A percentile compares a stretch with the other conserved stretches of the same genome.
These are phyloP conservation scores for Petrolisthes manimaculis DNA, from an alignment of 2,888 invertebrate genomes.

Conservation along the genomic window DNA sequence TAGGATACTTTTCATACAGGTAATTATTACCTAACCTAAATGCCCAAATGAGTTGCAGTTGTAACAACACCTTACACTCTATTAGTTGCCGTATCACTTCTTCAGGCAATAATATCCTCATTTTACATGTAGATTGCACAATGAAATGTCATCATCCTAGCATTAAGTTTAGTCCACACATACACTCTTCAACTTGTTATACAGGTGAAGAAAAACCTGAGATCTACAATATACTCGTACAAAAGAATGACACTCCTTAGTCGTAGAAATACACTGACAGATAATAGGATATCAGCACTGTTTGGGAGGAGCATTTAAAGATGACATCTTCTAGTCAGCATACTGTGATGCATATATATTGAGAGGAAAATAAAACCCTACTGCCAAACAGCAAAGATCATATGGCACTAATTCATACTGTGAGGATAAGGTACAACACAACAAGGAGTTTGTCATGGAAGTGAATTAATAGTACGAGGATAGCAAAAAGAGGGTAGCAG, in stretches of 20 bases:
- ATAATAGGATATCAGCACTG: too few species aligned
- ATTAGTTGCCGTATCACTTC: not conserved
- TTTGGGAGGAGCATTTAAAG: too few species aligned
- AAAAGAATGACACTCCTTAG: not conserved
- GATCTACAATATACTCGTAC: slow-evolving; percentile 1
- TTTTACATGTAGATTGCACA: slow-evolving; percentile 11
- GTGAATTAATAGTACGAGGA: too few species aligned
- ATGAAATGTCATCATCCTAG: not conserved
- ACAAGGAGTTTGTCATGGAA: too few species aligned
- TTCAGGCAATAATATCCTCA: not conserved
- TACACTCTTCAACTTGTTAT: not conserved
- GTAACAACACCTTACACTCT: not conserved
- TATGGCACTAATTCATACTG: too few species aligned
- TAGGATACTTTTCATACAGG: not conserved
- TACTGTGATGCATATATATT: too few species aligned
- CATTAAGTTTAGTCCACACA: not conserved
- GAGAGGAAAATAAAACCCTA: too few species aligned
- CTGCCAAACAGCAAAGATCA: too few species aligned
- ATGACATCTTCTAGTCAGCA: too few species aligned
- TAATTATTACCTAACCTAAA: not conserved
- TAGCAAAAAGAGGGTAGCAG: too few species aligned
- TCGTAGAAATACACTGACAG: too few species aligned
- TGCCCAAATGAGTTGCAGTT: not conserved
- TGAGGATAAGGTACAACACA: too few species aligned
- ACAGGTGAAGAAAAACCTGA: not conserved